A percentile compares a stretch with the other conserved stretches of the same genome.
phyloP scores from a whole-genome alignment of 2,888 invertebrate species.

The Pterostichus madidus region DNA sequence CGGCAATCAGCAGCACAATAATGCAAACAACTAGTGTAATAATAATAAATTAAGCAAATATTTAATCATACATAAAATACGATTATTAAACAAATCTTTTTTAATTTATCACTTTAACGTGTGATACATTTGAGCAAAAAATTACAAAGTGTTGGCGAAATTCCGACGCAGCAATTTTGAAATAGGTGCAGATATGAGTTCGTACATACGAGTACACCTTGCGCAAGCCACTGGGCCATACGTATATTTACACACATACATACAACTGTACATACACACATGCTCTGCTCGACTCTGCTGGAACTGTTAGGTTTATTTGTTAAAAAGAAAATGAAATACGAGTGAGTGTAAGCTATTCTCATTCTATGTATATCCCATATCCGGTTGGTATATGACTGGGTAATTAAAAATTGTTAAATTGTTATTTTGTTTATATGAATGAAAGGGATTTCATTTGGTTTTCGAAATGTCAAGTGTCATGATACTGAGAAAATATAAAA shows the following conservation, averaged over 20 bases:
- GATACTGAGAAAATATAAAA: too few species aligned
- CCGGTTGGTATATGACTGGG: neutral
- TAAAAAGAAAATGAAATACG: conserved; percentile 40
- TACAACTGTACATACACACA: conserved; percentile 26
- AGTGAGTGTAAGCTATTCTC: conserved; percentile 32
- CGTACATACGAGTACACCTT: conserved; percentile 32
- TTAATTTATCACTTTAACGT: conserved; percentile 43
- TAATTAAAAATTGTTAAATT: conserved; percentile 25
- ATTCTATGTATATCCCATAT: conserved; percentile 2
- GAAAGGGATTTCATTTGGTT: too few species aligned
- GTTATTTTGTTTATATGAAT: neutral
- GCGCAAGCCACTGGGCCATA: conserved; percentile 45
- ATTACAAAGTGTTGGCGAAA: conserved; percentile 49
- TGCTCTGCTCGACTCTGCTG: neutral
- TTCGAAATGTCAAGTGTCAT: too few species aligned
- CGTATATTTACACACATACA: conserved; percentile 43
- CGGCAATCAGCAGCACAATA: conserved; percentile 20
- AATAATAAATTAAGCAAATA: conserved; percentile 46
- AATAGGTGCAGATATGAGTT: conserved; percentile 56
- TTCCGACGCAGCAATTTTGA: conserved; percentile 49
- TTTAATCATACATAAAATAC: conserved; percentile 46
- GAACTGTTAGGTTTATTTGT: conserved; percentile 19
- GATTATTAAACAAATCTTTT: conserved; percentile 53
- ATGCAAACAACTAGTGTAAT: conserved; percentile 35
- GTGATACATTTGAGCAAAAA: conserved; percentile 55